Conservation (phyloP, 2,888 invertebrate species). For the Eremobia ochroleuca region DNA sequence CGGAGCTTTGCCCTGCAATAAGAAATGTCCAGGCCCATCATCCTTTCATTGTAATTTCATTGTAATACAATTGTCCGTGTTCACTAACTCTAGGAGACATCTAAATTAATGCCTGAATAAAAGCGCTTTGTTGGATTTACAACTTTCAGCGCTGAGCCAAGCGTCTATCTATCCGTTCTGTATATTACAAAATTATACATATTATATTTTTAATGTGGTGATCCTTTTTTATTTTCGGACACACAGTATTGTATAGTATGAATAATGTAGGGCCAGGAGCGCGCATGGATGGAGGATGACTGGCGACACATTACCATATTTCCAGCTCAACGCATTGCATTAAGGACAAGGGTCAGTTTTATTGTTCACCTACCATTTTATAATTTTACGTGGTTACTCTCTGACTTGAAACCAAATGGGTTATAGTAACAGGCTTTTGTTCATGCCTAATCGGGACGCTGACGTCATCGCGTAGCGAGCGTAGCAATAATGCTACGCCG, state of each 20-base stretch:
- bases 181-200: too few relatives aligned
- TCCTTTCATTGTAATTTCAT: neutral
- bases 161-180: neutral
- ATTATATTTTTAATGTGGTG: too few relatives aligned
- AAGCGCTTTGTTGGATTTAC: neutral
- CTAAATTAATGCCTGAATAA: neutral
- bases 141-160: neutral
- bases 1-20: neutral
- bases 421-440: constrained; percentile 5
- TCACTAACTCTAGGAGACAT: neutral
- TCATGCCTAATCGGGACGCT: neutral
- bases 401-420: constrained; percentile 21
- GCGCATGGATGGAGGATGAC: constrained; percentile 35
- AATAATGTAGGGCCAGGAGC: constrained; percentile 53
- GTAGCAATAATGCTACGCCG: constrained; percentile 25
- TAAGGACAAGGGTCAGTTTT: constrained; percentile 52
- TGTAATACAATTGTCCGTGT: neutral
- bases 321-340: constrained; percentile 56
- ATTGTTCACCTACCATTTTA: constrained; percentile 46
- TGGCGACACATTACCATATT: constrained; percentile 59
- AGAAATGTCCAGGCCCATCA: neutral
- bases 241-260: too few relatives aligned
- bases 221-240: too few relatives aligned
- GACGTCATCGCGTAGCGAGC: neutral
- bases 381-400: constrained; percentile 32